A percentile compares a stretch with the other conserved stretches of the same genome.
Conservation (phyloP, 2,797 vertebrate genomes). For the Phalloptychus januarius region DNA sequence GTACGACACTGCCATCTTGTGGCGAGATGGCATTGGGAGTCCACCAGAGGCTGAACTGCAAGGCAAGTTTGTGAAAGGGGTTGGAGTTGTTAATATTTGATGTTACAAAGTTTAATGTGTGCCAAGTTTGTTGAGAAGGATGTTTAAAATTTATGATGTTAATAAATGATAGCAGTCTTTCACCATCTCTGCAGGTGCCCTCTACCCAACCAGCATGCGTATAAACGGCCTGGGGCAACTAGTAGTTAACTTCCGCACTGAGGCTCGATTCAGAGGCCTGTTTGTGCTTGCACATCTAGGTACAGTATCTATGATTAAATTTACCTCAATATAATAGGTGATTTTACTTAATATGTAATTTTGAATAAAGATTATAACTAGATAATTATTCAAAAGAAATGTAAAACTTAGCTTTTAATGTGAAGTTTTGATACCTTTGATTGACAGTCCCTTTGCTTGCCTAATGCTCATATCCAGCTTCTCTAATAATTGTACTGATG, state of each 20-base stretch:
- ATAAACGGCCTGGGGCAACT: constrained; percentile 90
- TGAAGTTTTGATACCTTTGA: background rate
- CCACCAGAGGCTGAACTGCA: constrained; percentile 93
- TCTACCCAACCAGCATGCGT: constrained; percentile 96
- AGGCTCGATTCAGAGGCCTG: constrained; percentile 91
- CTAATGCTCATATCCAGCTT: background rate
- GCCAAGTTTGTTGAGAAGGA: background rate
- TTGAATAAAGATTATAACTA: background rate
- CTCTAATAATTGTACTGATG: background rate
- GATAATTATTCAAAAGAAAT: background rate
- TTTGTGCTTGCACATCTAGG: constrained; percentile 88
- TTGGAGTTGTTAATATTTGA: background rate
- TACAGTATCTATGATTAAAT: constrained; percentile 49
- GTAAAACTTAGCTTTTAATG: background rate
- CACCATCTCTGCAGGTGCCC: constrained; percentile 81
- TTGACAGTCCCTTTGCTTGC: background rate
- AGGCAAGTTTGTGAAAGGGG: constrained; percentile 70
- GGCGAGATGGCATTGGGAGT: constrained; percentile 93
- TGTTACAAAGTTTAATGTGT: background rate
- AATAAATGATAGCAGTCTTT: background rate
- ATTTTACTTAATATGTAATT: background rate
- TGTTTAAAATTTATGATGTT: background rate
- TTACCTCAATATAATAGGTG: background rate
- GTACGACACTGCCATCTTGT: constrained; percentile 98
- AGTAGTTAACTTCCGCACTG: constrained; percentile 94